Percentiles rank a stretch among this genome's conserved stretches.
phyloP scores from a whole-genome alignment of 1,140 invertebrate genomes.

The Heliconius eleuchia region DNA sequence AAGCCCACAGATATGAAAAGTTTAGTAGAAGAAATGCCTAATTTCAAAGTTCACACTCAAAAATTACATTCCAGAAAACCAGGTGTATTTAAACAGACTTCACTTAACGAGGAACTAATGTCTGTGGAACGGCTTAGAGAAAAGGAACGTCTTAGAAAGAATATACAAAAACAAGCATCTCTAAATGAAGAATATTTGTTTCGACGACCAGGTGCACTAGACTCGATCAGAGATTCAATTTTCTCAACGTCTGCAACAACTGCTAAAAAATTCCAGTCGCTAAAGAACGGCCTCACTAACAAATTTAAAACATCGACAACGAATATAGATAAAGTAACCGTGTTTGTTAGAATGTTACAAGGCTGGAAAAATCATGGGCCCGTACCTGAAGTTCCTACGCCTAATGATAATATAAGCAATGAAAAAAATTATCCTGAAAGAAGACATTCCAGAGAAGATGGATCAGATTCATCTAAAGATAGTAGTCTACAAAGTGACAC shows the following conservation, averaged over 20 bases:
- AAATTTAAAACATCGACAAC: constrained; percentile 91
- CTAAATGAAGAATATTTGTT: constrained; percentile 93
- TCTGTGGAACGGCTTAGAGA: constrained; percentile 90
- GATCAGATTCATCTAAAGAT: constrained; percentile 95
- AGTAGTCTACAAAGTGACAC: constrained; percentile 96
- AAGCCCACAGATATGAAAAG: constrained; percentile 85
- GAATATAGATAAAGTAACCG: constrained; percentile 90
- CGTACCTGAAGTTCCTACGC: constrained; percentile 74
- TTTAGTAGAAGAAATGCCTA: constrained; percentile 83
- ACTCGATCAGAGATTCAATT: constrained; percentile 87
- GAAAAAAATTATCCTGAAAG: constrained; percentile 67
- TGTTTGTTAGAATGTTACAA: constrained; percentile 89
- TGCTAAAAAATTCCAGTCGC: constrained; percentile 89
- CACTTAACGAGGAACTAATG: constrained; percentile 94
- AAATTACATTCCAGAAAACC: constrained; percentile 79
- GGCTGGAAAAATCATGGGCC: constrained; percentile 85
- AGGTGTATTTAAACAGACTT: constrained; percentile 91
- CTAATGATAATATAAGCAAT: constrained; percentile 66
- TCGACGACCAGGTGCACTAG: constrained; percentile 85
- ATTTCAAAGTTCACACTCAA: constrained; percentile 81
- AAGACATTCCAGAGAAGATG: constrained; percentile 85
- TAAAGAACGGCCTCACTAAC: constrained; percentile 91
- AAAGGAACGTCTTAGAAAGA: constrained; percentile 90
- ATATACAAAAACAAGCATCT: constrained; percentile 94
- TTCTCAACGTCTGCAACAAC: constrained; percentile 87